Percentiles rank a stretch among this genome's conserved stretches.
Evolutionary conservation across 2,888 invertebrate species (phyloP).

Genomic region (Caenorhabditis sp.): DNA sequence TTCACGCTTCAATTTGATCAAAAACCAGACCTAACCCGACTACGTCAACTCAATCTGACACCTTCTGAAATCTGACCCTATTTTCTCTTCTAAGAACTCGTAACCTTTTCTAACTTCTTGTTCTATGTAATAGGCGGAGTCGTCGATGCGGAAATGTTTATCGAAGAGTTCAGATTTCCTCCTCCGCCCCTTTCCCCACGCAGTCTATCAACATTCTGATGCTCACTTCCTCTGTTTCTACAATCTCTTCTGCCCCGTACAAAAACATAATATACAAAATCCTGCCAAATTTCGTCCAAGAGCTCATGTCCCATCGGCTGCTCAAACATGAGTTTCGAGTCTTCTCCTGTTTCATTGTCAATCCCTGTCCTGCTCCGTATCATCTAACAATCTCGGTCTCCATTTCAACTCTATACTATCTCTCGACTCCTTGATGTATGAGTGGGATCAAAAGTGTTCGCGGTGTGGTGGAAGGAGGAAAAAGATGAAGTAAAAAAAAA

Average conservation of each 20-base stretch:
- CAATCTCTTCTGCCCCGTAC: neutral
- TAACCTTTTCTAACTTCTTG: neutral
- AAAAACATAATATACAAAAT: no score
- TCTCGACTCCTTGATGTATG: conserved; percentile 51
- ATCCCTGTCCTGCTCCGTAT: conserved; percentile 37
- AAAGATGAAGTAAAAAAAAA: neutral
- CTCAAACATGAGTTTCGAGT: conserved; percentile 53
- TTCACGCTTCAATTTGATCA: no score
- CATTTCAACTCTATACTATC: conserved; percentile 22
- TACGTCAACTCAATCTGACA: neutral
- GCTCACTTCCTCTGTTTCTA: neutral
- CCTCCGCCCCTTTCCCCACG: neutral
- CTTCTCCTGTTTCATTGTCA: conserved; percentile 50
- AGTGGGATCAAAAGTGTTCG: conserved; percentile 63
- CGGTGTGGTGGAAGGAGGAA: neutral
- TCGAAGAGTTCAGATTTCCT: conserved; percentile 23
- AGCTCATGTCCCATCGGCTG: conserved; percentile 24
- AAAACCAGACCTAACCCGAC: no score
- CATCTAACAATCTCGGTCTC: conserved; percentile 51
- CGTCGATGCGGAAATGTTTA: conserved; percentile 19
- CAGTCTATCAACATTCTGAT: conserved; percentile 10
- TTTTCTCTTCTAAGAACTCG: conserved; percentile 3
- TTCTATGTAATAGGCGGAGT: neutral
- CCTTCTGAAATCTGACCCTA: neutral
- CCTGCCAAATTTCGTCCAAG: conserved; percentile 9